Base-by-base conservation (phyloP, 1,140 invertebrate species). In the Pseudomyrmex sp. region DNA sequence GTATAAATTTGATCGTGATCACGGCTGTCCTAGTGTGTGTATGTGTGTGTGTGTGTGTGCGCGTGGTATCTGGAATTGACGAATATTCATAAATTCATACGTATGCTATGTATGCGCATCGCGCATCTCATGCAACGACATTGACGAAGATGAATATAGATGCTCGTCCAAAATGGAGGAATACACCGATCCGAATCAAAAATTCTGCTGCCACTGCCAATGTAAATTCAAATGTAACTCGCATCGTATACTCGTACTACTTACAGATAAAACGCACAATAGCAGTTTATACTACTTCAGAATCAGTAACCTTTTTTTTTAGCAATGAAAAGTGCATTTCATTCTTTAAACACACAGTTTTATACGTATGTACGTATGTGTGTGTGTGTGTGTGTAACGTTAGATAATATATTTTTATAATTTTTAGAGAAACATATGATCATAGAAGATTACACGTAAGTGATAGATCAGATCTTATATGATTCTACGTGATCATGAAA, bases 11-110 rank as follows among this genome's bases (percentile, higher is more conserved):
- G 3, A 10, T 18, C 54, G 35, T 4, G 48, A 48, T 15, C 65
- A 80, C n/a, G 66, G 65, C 44, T 46, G 46, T 10, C 20, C 54
- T 48, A 35, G 48, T 62, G 35, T 35, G 35, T 35, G 26, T 35
- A 5, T 35, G 35, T 7, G 5, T 35, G 5, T 35, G 26, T 35
- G 35, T 35, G 5, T 35, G 5, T 35, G 26, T 35, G 35, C 5
- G 35, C 35, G 35, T 35, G 35, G 50, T 79, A 79, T 80, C 76
- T 80, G 66, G 54, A 80, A 80, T 80, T 80, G 76, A 70, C 76
- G 76, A 80, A 80, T 80, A 80, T 80, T 80, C 76, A 80, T 80
- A 80, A 80, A 80, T 80, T 70, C 76, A 70, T 80, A 80, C 66
- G 54, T 70, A 35, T 48, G 66, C 54, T 26, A 56, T 77, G 63